Base-by-base conservation (phyloP, 2,797 vertebrate species). In the Etheostoma perlongum region DNA sequence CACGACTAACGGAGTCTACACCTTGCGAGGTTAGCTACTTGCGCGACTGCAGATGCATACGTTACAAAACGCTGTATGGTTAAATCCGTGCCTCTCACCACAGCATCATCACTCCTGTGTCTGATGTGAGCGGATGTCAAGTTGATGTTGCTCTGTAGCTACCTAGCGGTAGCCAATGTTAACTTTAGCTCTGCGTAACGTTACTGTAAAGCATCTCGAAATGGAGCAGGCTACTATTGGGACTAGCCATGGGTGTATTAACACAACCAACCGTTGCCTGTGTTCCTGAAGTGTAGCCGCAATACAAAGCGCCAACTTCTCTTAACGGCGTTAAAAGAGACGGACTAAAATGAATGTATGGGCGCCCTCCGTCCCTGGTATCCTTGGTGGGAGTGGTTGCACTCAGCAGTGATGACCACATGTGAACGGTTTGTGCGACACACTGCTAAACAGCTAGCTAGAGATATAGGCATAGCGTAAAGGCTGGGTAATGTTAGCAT, bases 361-460 rank as follows among this genome's bases (percentile, higher is more conserved):
- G 75, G 61, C 72, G 59, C 72, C 51, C 57, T 66, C 47, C 1
- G 68, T 77, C 68, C 46, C 58, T 54, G 71, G 55, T 71, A 13
- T 80, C 54, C 42, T 69, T n/a, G 67, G 90, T 92, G 93, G 92
- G 93, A 92, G 93, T 91, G 93, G 92, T 84, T 84, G 88, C 54
- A 83, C 76, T 67, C 72, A 51, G 74, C 77, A 27, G 70, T 5
- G 79, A 69, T 69, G 44, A 82, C 76, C 85, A 84, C 91, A 87
- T 79, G 90, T 92, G 83, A 85, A 57, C 78, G 70, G 86, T 68
- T 78, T 58, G 67, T 71, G 74, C 69, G 66, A 63, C 85, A 77
- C 76, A 53, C 33, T 21, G 75, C 83, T 85, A 4, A 76, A 21
- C 67, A 2, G 30, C 74, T 58, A 81, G 71, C 81, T 61, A 14